Conservation (phyloP, 30 jellyfish, hydroid and myxozoan genomes). For the Hydractinia echinata region DNA sequence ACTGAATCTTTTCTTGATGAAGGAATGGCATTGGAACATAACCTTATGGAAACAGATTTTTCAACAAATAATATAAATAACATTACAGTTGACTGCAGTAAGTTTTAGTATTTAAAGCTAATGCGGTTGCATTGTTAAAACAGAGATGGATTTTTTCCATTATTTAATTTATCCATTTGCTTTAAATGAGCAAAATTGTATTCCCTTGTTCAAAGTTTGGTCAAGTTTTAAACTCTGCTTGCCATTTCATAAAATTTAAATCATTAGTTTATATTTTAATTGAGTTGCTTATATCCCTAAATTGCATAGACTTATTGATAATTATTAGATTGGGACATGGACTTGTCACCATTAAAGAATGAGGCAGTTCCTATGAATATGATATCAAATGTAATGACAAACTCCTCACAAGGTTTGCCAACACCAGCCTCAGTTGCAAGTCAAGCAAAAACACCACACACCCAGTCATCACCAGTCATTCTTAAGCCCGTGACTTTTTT, state of each 20-base stretch:
- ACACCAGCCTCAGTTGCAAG: constrained; percentile 8
- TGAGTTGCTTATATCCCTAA: background rate
- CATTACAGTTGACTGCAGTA: constrained; percentile 14
- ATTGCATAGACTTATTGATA: background rate
- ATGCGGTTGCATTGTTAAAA: no score
- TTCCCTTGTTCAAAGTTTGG: no score
- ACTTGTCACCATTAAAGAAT: background rate
- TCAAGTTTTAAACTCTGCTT: no score
- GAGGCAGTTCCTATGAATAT: constrained; percentile 17
- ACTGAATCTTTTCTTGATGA: constrained; percentile 1
- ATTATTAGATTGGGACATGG: constrained; percentile 14
- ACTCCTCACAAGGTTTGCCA: background rate
- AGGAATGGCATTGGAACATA: background rate
- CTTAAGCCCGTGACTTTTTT: background rate
- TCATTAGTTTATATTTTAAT: no score
- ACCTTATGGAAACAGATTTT: background rate
- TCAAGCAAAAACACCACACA: background rate
- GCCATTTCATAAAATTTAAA: no score
- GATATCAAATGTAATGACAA: background rate
- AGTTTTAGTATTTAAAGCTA: background rate
- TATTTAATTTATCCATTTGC: no score
- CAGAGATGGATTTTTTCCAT: no score
- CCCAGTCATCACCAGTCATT: constrained; percentile 1
- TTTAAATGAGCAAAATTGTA: no score
- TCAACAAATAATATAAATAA: background rate